phyloP scores from a whole-genome alignment of 2,888 invertebrate species.

The Drosophila neonasuta region DNA sequence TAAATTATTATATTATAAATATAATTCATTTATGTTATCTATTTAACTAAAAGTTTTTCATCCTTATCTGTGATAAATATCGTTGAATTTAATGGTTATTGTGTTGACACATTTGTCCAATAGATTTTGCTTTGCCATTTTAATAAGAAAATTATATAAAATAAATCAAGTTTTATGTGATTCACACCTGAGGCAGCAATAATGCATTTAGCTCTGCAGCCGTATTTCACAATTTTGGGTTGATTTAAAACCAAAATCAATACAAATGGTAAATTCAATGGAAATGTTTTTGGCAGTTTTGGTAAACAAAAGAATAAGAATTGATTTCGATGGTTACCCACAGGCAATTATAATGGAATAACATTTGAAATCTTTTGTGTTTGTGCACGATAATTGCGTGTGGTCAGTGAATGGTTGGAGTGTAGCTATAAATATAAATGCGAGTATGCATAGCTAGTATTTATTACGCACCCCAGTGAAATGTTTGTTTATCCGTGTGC shows the following conservation, averaged over 20 bases:
- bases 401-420: conserved; percentile 3
- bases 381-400: conserved; percentile 14
- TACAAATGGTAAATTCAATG: background rate
- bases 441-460: background rate
- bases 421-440: background rate
- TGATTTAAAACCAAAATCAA: background rate
- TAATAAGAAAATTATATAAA: too few species aligned
- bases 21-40: too few species aligned
- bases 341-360: conserved; percentile 2
- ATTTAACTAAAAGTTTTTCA: too few species aligned
- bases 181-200: too few species aligned
- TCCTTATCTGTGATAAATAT: too few species aligned
- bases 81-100: too few species aligned
- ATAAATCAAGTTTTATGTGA: too few species aligned
- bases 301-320: background rate
- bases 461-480: conserved; percentile 83
- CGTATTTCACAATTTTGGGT: background rate
- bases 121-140: too few species aligned
- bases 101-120: too few species aligned
- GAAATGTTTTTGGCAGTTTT: conserved; percentile 1
- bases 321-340: background rate
- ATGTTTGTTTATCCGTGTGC: conserved; percentile 88
- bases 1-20: too few species aligned
- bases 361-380: conserved; percentile 3
- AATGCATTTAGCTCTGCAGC: too few species aligned